A percentile compares a stretch with the other conserved stretches of the same genome.
These are phyloP conservation scores for Babyrousa celebensis DNA, from an alignment of 2,797 vertebrate species.

Conservation along the genomic window DNA sequence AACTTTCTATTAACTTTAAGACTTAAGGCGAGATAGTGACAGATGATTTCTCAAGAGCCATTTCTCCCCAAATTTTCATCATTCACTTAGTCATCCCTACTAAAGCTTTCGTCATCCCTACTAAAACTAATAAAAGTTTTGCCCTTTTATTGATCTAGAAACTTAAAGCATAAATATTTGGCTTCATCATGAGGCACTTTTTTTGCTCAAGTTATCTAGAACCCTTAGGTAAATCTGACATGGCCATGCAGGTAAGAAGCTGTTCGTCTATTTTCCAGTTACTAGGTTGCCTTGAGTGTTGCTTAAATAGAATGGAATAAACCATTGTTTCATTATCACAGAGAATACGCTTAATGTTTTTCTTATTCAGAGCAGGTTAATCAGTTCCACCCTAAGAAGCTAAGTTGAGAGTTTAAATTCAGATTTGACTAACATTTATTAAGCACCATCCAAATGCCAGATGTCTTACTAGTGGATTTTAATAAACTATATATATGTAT, in stretches of 20 bases:
- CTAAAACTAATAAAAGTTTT: neutral
- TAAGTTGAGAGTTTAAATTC: neutral
- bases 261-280: slow-evolving; percentile 11
- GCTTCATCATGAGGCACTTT: neutral
- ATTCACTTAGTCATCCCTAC: neutral
- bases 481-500: neutral
- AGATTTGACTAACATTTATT: slow-evolving; percentile 11
- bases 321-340: neutral
- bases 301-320: slow-evolving; percentile 1
- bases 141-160: neutral
- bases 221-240: neutral
- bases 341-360: slow-evolving; percentile 10
- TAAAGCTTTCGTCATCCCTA: neutral
- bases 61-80: neutral
- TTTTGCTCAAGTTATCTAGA: neutral
- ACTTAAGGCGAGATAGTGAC: neutral
- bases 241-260: neutral
- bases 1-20: neutral
- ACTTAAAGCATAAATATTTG: slow-evolving; percentile 9
- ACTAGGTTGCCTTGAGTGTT: neutral
- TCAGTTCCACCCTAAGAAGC: neutral
- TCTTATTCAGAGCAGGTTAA: neutral
- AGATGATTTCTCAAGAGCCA: neutral
- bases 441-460: neutral
- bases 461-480: neutral